A percentile compares a stretch with the other conserved stretches of the same genome.
Evolutionary conservation across 2,888 invertebrate species (phyloP).

Genomic region (Minunthozetes semirufus): DNA sequence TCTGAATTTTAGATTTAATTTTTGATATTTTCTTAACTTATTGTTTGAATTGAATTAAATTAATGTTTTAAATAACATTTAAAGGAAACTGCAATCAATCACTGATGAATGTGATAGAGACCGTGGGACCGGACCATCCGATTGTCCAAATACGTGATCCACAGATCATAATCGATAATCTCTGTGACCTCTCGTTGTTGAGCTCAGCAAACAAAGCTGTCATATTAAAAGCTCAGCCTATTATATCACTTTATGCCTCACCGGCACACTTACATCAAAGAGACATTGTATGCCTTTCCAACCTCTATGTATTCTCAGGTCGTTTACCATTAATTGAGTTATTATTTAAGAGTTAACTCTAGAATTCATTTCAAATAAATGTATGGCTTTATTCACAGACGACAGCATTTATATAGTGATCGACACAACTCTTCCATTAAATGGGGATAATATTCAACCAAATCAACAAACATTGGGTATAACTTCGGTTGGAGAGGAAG

Average conservation of each 20-base stretch:
- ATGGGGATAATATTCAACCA: neutral
- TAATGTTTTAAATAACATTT: neutral
- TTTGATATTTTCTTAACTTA: too few relatives aligned
- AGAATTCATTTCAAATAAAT: neutral
- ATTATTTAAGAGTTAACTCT: neutral
- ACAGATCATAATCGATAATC: conserved; percentile 37
- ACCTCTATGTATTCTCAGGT: conserved; percentile 7
- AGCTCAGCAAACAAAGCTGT: conserved; percentile 2
- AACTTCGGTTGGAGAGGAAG: neutral
- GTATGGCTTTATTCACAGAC: neutral
- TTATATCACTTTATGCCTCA: conserved; percentile 35
- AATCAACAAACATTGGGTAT: neutral
- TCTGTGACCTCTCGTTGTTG: conserved; percentile 22
- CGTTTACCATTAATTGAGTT: neutral
- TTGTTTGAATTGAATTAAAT: neutral
- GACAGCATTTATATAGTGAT: conserved; percentile 31
- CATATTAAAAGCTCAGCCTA: conserved; percentile 37
- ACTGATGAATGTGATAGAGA: conserved; percentile 41
- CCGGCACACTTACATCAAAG: neutral
- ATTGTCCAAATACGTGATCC: conserved; percentile 41
- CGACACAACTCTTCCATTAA: conserved; percentile 32
- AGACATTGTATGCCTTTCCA: neutral
- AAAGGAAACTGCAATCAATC: conserved; percentile 41
- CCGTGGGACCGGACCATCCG: conserved; percentile 42
- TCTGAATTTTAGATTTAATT: too few relatives aligned